phyloP scores from a whole-genome alignment of 2,797 vertebrate species.

The Gymnothorax javanicus region DNA sequence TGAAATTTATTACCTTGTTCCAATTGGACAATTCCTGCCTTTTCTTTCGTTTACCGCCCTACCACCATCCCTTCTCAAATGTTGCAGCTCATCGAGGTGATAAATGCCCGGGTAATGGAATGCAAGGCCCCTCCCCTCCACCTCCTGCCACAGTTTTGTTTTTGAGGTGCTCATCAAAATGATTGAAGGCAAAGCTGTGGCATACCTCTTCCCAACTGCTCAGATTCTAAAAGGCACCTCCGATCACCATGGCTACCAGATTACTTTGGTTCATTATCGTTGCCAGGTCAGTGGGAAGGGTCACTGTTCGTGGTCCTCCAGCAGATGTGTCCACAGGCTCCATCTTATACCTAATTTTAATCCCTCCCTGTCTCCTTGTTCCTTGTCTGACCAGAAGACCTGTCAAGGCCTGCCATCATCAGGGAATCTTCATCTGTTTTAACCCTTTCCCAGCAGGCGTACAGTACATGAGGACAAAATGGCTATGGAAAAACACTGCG shows the following conservation, averaged over 20 bases:
- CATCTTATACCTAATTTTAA: too few species aligned
- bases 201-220: constrained; percentile 38
- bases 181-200: constrained; percentile 46
- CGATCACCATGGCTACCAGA: not conserved
- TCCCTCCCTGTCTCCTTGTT: too few species aligned
- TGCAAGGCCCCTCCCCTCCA: constrained; percentile 29
- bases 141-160: constrained; percentile 43
- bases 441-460: too few species aligned
- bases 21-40: not conserved
- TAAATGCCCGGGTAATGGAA: constrained; percentile 44
- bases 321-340: not conserved
- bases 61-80: constrained; percentile 28
- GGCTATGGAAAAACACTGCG: too few species aligned
- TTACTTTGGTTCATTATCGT: not conserved
- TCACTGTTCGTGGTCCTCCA: not conserved
- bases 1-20: constrained; percentile 48
- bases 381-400: too few species aligned
- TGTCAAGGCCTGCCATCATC: too few species aligned
- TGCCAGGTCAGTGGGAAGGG: not conserved
- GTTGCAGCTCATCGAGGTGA: constrained; percentile 41
- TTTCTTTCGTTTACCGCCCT: constrained; percentile 24
- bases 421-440: too few species aligned
- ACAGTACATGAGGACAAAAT: too few species aligned
- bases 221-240: not conserved
- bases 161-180: constrained; percentile 49